phyloP scores from a whole-genome alignment of 2,797 vertebrate genomes.

The Spheniscus humboldti region DNA sequence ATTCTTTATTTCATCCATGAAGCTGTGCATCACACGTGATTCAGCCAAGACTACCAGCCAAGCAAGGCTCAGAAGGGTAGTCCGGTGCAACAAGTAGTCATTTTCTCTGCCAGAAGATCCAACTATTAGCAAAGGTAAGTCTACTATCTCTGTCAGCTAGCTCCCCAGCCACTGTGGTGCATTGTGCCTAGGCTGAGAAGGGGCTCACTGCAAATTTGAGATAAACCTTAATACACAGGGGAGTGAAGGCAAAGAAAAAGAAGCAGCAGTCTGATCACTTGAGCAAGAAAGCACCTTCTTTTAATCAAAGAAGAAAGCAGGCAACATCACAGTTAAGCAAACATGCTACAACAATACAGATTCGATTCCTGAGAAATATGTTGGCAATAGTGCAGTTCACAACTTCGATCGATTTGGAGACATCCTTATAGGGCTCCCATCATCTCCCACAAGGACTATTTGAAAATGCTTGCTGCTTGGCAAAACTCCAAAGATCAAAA shows the following conservation, averaged over 20 bases:
- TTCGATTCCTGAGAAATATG: neutral
- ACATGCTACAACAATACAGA: neutral
- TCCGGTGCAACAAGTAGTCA: neutral
- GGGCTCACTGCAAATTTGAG: neutral
- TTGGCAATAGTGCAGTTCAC: neutral
- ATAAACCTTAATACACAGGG: neutral
- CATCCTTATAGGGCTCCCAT: neutral
- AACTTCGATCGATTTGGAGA: neutral
- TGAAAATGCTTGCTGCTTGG: neutral
- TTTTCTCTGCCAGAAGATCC: neutral
- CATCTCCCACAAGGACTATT: neutral
- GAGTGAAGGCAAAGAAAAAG: neutral
- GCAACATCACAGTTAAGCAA: neutral
- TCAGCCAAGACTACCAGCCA: neutral
- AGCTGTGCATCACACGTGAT: neutral
- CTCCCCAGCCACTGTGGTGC: neutral
- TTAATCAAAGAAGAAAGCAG: neutral
- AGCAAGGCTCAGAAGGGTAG: neutral
- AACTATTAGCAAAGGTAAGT: neutral
- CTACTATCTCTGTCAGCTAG: neutral
- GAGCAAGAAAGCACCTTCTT: neutral
- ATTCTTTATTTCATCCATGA: neutral
- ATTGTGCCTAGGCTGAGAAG: neutral
- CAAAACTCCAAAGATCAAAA: neutral
- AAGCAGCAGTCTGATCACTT: neutral